phyloP scores from a whole-genome alignment of 30 jellyfish, hydroid and myxozoan genomes.

The Hydra vulgaris region DNA sequence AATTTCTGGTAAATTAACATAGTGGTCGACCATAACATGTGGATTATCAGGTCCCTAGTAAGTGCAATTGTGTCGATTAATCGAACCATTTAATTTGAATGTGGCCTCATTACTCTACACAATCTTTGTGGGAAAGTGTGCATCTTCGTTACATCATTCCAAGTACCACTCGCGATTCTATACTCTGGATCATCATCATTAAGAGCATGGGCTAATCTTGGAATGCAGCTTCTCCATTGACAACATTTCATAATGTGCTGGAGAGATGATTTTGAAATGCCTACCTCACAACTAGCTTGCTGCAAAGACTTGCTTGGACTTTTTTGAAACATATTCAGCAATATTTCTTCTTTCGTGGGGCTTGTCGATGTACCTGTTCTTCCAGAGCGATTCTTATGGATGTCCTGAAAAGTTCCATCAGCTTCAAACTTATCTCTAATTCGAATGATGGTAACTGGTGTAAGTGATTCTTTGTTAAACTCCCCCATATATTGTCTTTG shows the following conservation, averaged over 20 bases:
- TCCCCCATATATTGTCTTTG: slow-evolving; percentile 1
- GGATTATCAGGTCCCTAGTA: too few species aligned
- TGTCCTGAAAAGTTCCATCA: slow-evolving; percentile 1
- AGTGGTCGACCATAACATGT: too few species aligned
- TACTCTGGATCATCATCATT: slow-evolving; percentile 8
- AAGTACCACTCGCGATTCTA: slow-evolving; percentile 5
- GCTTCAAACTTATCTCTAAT: slow-evolving; percentile 4
- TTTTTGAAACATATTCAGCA: not conserved
- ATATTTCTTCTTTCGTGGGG: not conserved
- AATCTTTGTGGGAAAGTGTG: too few species aligned
- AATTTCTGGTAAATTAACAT: too few species aligned
- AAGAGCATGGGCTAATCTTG: slow-evolving; percentile 6
- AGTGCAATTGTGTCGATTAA: too few species aligned
- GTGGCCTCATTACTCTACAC: too few species aligned
- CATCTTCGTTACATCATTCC: not conserved
- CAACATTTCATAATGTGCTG: not conserved
- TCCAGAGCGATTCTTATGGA: slow-evolving; percentile 2
- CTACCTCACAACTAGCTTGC: too few species aligned
- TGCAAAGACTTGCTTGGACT: slow-evolving; percentile 2
- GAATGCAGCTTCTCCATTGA: slow-evolving; percentile 2
- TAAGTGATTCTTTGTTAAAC: not conserved
- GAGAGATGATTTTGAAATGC: slow-evolving; percentile 1
- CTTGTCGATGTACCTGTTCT: not conserved
- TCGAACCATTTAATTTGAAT: too few species aligned
- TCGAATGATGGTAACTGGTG: not conserved